A percentile compares a stretch with the other conserved stretches of the same genome.
phyloP scores from a whole-genome alignment of 1,140 invertebrate species.

The Leguminivora glycinivorella region DNA sequence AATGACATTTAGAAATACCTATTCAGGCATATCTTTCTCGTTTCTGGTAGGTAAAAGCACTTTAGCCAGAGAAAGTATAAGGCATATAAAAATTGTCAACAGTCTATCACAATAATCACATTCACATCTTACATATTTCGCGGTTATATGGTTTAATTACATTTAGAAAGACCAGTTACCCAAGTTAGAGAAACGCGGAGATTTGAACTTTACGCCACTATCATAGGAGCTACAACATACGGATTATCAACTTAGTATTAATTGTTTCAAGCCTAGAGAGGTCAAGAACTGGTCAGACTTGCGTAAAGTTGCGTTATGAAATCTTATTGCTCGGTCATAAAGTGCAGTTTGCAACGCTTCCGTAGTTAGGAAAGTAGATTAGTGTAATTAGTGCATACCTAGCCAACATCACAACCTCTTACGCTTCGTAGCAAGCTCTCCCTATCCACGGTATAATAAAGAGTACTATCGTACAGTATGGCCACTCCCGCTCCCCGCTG shows the following conservation, averaged over 20 bases:
- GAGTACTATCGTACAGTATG: no score
- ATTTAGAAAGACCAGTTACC: background rate
- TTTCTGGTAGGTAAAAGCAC: no score
- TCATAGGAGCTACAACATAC: background rate
- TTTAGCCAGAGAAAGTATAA: no score
- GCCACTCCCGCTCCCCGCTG: no score
- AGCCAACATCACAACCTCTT: no score
- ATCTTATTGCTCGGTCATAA: background rate
- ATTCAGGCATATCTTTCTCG: no score
- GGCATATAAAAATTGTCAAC: no score
- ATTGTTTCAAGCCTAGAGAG: background rate
- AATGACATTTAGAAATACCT: background rate
- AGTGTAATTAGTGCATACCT: conserved; percentile 4
- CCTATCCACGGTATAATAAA: no score
- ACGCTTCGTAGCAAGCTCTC: no score
- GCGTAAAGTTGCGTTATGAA: background rate
- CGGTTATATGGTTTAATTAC: background rate
- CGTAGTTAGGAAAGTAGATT: background rate
- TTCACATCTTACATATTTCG: background rate
- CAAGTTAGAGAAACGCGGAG: background rate
- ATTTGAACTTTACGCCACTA: background rate
- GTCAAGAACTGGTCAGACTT: conserved; percentile 12
- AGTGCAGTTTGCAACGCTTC: background rate
- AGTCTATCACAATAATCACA: background rate
- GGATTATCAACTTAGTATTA: background rate